These are phyloP conservation scores for Leucophenga varia DNA, from an alignment of 1,140 invertebrate genomes.

Conservation along the genomic window DNA sequence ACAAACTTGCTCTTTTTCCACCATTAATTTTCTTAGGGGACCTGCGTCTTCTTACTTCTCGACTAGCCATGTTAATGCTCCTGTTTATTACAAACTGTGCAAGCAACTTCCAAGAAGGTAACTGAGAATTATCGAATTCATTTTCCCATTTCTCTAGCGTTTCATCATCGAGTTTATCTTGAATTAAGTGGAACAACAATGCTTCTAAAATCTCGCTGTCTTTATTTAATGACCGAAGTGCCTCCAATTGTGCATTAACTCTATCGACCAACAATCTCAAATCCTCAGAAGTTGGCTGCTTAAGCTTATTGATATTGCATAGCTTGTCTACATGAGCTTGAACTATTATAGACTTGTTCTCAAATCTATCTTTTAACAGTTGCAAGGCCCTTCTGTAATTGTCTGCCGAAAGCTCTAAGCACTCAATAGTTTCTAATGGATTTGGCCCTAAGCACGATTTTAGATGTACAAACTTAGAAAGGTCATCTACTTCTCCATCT, in stretches of 20 bases:
- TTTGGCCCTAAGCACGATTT: not conserved
- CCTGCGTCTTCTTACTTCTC: not conserved
- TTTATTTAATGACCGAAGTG: not conserved
- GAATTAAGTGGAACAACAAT: not conserved
- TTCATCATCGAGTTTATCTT: not conserved
- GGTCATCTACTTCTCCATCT: not conserved
- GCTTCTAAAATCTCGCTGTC: not conserved
- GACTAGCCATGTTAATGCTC: not conserved
- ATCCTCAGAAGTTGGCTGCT: not conserved
- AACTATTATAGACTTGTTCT: not conserved
- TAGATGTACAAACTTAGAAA: not conserved
- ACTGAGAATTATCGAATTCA: not conserved
- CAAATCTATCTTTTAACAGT: not conserved
- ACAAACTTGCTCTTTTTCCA: not conserved
- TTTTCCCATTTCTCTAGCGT: slow-evolving; percentile 1
- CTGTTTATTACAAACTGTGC: not conserved
- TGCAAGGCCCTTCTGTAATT: not conserved
- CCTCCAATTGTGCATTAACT: not conserved
- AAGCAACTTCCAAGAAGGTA: no score
- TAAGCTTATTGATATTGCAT: not conserved
- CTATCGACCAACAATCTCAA: not conserved
- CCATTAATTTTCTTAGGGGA: not conserved
- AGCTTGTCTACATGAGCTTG: not conserved
- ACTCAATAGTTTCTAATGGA: not conserved
- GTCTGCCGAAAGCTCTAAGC: not conserved